These are phyloP conservation scores for Eufriesea mexicana DNA, from an alignment of 1,140 invertebrate genomes.

Conservation along the genomic window DNA sequence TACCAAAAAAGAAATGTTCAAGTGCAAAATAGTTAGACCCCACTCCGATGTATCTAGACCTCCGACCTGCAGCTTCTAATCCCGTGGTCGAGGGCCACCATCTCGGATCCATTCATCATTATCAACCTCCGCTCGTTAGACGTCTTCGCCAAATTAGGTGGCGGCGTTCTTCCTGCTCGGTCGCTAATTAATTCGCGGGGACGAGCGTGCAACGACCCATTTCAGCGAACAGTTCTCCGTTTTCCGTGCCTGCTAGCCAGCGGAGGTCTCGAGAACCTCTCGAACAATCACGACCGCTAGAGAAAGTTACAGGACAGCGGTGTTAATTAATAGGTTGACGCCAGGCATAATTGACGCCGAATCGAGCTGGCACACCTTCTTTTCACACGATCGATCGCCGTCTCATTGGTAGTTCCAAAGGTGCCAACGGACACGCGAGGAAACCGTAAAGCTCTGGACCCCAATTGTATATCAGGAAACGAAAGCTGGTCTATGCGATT, in stretches of 20 bases:
- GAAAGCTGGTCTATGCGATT: conserved; percentile 3
- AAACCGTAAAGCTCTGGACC: not conserved
- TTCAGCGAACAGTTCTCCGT: not conserved
- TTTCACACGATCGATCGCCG: conserved; percentile 34
- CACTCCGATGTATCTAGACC: too few species aligned
- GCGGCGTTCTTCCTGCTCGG: not conserved
- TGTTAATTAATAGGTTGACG: conserved; percentile 55
- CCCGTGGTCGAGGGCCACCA: not conserved
- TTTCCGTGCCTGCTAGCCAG: not conserved
- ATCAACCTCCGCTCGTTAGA: conserved; percentile 1
- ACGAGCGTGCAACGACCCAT: conserved; percentile 5
- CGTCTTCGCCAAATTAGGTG: conserved; percentile 25
- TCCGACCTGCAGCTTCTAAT: too few species aligned
- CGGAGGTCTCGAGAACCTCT: not conserved
- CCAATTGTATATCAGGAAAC: not conserved
- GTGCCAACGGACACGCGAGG: not conserved
- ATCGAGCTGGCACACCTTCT: conserved; percentile 32
- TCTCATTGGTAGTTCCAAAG: not conserved
- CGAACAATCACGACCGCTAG: conserved; percentile 35
- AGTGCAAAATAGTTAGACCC: too few species aligned
- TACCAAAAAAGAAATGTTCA: too few species aligned
- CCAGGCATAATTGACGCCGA: conserved; percentile 49
- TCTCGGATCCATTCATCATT: not conserved
- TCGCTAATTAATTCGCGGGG: conserved; percentile 21
- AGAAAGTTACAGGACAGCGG: conserved; percentile 36